Conservation (phyloP, 2,888 invertebrate species). For the Tanypteryx hageni region DNA sequence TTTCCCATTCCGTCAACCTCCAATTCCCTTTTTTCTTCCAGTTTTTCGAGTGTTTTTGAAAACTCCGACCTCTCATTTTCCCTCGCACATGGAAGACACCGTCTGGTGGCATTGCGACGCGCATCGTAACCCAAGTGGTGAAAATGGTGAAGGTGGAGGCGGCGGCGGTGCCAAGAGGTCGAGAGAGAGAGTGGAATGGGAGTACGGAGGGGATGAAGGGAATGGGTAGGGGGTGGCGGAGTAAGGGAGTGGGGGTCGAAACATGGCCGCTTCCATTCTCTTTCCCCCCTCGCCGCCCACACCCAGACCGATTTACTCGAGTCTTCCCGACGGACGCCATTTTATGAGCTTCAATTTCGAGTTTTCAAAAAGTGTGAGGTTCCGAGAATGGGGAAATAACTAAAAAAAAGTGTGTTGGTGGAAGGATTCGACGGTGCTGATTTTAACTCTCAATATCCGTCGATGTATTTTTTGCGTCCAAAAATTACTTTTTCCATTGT, state of each 20-base stretch:
- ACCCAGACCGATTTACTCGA: background rate
- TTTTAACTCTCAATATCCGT: background rate
- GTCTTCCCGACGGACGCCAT: conserved; percentile 1
- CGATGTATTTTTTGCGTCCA: background rate
- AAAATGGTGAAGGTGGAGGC: conserved; percentile 14
- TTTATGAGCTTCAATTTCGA: background rate
- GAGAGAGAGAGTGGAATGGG: background rate
- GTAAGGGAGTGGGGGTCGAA: background rate
- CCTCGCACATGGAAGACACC: background rate
- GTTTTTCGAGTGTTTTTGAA: too few species aligned
- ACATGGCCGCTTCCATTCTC: conserved; percentile 2
- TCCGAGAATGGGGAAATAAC: background rate
- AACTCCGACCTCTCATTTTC: background rate
- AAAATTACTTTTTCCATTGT: too few species aligned
- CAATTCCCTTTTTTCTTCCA: too few species aligned
- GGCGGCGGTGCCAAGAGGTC: conserved; percentile 25
- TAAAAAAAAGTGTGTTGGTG: background rate
- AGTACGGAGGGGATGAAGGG: background rate
- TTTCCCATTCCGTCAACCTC: too few species aligned
- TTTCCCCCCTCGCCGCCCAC: background rate
- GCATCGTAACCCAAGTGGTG: conserved; percentile 48
- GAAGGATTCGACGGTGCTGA: background rate
- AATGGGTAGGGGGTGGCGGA: background rate
- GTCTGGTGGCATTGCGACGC: conserved; percentile 42
- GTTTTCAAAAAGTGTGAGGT: too few species aligned